These are phyloP conservation scores for Microplitis demolitor DNA, from an alignment of 1,140 invertebrate species.

Conservation along the genomic window DNA sequence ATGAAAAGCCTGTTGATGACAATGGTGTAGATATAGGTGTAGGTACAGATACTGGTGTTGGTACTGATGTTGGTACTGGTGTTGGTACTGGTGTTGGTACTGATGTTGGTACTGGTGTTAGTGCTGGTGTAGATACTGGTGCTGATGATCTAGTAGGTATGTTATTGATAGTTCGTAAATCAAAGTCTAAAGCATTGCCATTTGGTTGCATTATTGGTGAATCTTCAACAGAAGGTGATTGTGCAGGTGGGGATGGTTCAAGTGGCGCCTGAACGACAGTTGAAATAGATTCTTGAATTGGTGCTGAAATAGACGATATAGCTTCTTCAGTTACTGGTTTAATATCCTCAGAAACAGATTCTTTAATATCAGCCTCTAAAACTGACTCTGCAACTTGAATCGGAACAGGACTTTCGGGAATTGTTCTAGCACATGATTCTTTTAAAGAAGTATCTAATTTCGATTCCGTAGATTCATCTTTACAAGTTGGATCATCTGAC, in stretches of 20 bases:
- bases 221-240: constrained; percentile 15
- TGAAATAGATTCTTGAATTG: constrained; percentile 42
- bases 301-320: constrained; percentile 45
- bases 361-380: constrained; percentile 51
- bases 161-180: neutral
- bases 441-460: neutral
- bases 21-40: neutral
- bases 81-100: neutral
- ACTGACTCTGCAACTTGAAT: constrained; percentile 58
- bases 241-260: constrained; percentile 39
- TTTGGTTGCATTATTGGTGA: constrained; percentile 20
- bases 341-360: constrained; percentile 45
- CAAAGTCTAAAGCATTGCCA: constrained; percentile 13
- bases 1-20: constrained; percentile 33
- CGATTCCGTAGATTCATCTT: neutral
- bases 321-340: constrained; percentile 42
- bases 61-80: neutral
- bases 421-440: constrained; percentile 17
- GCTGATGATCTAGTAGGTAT: neutral
- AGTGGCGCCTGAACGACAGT: constrained; percentile 27
- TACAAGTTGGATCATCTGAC: neutral
- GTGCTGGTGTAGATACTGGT: neutral
- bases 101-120: neutral
- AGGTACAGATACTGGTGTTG: neutral
- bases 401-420: constrained; percentile 42